A percentile compares a stretch with the other conserved stretches of the same genome.
Conservation (phyloP, 1,140 invertebrate species). For the Hermatobates lingyangjiaoensis region DNA sequence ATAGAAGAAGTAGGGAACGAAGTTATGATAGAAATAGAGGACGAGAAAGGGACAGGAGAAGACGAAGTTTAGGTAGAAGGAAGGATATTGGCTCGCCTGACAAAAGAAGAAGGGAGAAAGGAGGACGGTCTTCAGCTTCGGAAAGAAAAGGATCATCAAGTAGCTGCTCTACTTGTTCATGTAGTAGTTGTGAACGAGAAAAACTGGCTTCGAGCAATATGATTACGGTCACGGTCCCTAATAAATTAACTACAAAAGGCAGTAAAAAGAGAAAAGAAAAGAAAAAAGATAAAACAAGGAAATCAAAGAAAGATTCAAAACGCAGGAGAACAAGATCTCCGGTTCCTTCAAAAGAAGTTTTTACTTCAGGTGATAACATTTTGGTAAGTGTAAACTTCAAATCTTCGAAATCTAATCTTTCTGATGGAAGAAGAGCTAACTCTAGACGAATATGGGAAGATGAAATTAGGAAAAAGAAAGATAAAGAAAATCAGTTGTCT, state of each 20-base stretch:
- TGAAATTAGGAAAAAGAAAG: conserved; percentile 27
- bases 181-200: conserved; percentile 12
- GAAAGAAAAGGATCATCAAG: conserved; percentile 7
- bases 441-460: conserved; percentile 25
- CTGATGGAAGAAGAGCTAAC: conserved; percentile 5
- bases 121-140: background rate
- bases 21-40: conserved; percentile 20
- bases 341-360: conserved; percentile 67
- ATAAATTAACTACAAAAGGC: conserved; percentile 26
- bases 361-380: conserved; percentile 78
- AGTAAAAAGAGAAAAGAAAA: conserved; percentile 32
- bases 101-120: conserved; percentile 1
- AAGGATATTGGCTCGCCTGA: conserved; percentile 14
- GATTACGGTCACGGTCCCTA: conserved; percentile 31
- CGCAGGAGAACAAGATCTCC: conserved; percentile 32
- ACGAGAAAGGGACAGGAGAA: conserved; percentile 18
- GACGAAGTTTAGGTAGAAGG: conserved; percentile 2
- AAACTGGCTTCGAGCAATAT: conserved; percentile 23
- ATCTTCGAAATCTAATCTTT: conserved; percentile 27
- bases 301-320: conserved; percentile 29
- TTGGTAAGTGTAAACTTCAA: conserved; percentile 76
- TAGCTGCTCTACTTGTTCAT: conserved; percentile 13
- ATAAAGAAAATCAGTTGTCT: conserved; percentile 28
- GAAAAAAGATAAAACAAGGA: conserved; percentile 18
- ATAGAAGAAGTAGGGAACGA: conserved; percentile 17